Evolutionary conservation across 1,140 invertebrate species (phyloP), one percentile per base, ranked within the genome.

Genomic region (Drosophila baimaii): DNA sequence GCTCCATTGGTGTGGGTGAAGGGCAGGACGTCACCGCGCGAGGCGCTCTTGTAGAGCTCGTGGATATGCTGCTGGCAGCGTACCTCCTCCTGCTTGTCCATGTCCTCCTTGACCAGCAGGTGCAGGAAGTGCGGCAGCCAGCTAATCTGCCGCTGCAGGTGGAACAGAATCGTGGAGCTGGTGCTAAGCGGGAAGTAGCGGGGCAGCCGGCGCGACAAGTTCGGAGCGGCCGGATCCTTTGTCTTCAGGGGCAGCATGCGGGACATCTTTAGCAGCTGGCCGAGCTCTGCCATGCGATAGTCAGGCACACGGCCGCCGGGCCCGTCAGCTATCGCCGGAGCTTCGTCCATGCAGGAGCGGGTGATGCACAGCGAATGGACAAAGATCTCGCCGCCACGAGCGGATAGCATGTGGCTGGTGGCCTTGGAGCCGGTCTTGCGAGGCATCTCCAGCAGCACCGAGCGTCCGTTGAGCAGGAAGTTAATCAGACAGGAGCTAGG

Each of bases 401-500:
- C 96, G 0, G 98, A 97, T 51, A 99, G 90, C 89, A 99, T 95
- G 93, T 99, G 98, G 9, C 97, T 98, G 39, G 98, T 96, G 0
- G 97, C 95, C 91, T 98, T 97, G 0, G 96, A 95, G 7, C 97
- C 97, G 31, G 95, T 95, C 92, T 97, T 97, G 29, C 96, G 93
- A 0, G 97, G 97, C 95, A 99, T 97, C 93, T 99, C 98, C 21
- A 99, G 92, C 94, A 98, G 97, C 1, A 99, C 98, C 0, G 97
- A 98, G 33, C 97, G 94, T 25, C 98, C 98, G 88, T 97, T 98
- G 0, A 99, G 93, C 13, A 99, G 93, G 92, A 99, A 99, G 92
- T 99, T 99, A 17, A 98, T 99, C 25, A 99, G 93, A 93, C 98
- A 99, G 0, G 98, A 97, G 1, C 98, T 99, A 0, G 98, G 98